Evolutionary conservation across 2,113 vertebrate species (phyloP).

Genomic region (Noturus placidus): DNA sequence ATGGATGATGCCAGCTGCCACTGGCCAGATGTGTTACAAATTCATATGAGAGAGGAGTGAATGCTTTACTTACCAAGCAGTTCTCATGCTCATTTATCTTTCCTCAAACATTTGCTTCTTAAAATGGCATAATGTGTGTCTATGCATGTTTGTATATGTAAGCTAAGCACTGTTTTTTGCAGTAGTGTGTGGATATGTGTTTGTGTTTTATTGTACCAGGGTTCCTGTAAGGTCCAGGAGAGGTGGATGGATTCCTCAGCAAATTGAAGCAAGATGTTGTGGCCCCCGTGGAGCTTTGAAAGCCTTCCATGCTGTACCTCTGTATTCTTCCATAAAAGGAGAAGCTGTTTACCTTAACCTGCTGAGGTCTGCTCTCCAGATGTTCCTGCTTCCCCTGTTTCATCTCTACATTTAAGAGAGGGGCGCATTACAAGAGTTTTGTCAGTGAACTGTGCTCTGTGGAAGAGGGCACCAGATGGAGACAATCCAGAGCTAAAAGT

Average conservation of each 20-base stretch:
- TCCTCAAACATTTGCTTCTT: slow-evolving; percentile 57
- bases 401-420: slow-evolving; percentile 55
- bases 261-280: slow-evolving; percentile 78
- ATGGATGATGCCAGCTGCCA: slow-evolving; percentile 77
- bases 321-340: slow-evolving; percentile 73
- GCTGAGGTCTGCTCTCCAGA: slow-evolving; percentile 75
- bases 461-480: background rate
- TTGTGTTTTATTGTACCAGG: slow-evolving; percentile 65
- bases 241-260: slow-evolving; percentile 52
- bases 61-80: slow-evolving; percentile 61
- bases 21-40: slow-evolving; percentile 72
- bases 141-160: slow-evolving; percentile 34
- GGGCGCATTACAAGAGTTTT: background rate
- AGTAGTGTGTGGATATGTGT: slow-evolving; percentile 55
- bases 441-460: slow-evolving; percentile 12
- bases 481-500: background rate
- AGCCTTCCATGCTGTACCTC: slow-evolving; percentile 74
- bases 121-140: slow-evolving; percentile 60
- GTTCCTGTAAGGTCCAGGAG: slow-evolving; percentile 64
- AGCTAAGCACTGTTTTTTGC: slow-evolving; percentile 9
- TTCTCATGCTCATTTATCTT: slow-evolving; percentile 70
- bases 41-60: slow-evolving; percentile 66
- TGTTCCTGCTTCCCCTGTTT: slow-evolving; percentile 69
- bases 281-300: slow-evolving; percentile 72
- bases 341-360: slow-evolving; percentile 76